Conservation (phyloP, 2,797 vertebrate species). For the Gambusia yucatana region DNA sequence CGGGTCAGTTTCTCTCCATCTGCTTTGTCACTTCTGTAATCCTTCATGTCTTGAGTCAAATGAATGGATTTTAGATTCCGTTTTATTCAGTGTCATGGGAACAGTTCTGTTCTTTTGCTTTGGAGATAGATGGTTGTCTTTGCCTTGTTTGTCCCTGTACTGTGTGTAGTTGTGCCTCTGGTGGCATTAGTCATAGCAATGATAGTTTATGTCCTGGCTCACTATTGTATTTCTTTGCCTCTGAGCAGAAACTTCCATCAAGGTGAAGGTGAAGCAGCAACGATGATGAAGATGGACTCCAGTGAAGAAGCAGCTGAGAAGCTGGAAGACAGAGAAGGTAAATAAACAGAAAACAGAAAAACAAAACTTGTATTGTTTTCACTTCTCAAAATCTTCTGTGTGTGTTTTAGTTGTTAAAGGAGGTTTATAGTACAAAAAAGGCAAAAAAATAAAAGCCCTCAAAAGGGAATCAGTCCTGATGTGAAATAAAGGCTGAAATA, state of each 20-base stretch:
- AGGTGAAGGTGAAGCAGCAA: constrained; percentile 41
- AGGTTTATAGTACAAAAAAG: background rate
- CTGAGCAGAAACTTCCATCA: constrained; percentile 62
- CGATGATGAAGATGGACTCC: constrained; percentile 73
- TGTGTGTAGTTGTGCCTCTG: constrained; percentile 63
- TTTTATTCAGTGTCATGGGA: constrained; percentile 47
- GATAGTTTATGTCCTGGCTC: constrained; percentile 62
- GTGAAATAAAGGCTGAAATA: background rate
- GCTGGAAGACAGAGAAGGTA: constrained; percentile 87
- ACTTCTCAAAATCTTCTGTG: background rate
- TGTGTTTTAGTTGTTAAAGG: background rate
- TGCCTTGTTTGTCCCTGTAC: constrained; percentile 57
- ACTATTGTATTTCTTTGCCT: constrained; percentile 70
- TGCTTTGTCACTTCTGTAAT: constrained; percentile 40
- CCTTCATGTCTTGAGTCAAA: constrained; percentile 29
- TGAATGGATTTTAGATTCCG: constrained; percentile 38
- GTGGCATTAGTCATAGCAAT: constrained; percentile 50
- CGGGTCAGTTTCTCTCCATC: constrained; percentile 52
- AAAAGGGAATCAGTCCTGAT: background rate
- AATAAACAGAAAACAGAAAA: constrained; percentile 36
- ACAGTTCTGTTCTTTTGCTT: constrained; percentile 29
- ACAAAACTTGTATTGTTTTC: background rate
- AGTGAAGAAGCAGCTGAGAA: constrained; percentile 74
- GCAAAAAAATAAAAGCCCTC: background rate
- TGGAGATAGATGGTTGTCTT: constrained; percentile 68